These are phyloP conservation scores for Pygmarrhopalites habei DNA, from an alignment of 1,140 invertebrate species.

Conservation along the genomic window DNA sequence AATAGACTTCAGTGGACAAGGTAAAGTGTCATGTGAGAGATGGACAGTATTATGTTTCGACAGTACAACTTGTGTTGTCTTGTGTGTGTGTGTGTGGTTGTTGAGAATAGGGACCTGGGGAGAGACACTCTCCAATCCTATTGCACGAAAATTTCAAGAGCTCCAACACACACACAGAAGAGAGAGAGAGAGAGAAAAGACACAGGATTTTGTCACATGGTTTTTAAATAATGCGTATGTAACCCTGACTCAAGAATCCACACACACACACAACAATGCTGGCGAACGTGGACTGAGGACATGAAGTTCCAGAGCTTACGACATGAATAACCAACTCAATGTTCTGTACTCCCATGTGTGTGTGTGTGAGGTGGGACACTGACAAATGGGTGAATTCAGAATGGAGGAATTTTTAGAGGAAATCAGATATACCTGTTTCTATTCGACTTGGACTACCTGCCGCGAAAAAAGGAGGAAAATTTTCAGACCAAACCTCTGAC, in stretches of 20 bases:
- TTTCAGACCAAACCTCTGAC: neutral
- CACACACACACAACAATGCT: neutral
- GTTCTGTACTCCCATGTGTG: too few relatives aligned
- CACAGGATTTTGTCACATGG: too few relatives aligned
- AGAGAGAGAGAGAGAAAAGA: too few relatives aligned
- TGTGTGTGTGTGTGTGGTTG: too few relatives aligned
- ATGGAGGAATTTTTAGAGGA: slow-evolving; percentile 20
- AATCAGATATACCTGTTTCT: slow-evolving; percentile 23
- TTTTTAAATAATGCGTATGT: too few relatives aligned
- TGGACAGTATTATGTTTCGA: slow-evolving; percentile 1
- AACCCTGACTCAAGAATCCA: too few relatives aligned
- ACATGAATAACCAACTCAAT: slow-evolving; percentile 7
- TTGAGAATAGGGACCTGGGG: too few relatives aligned
- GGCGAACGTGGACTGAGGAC: neutral
- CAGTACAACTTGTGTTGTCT: neutral
- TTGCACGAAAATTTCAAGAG: too few relatives aligned
- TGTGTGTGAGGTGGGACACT: slow-evolving; percentile 17
- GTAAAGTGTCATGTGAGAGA: too few relatives aligned
- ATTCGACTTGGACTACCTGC: slow-evolving; percentile 10
- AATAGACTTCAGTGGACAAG: too few relatives aligned
- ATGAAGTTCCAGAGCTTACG: neutral
- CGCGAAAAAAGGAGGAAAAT: slow-evolving; percentile 11
- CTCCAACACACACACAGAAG: too few relatives aligned
- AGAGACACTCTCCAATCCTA: too few relatives aligned
- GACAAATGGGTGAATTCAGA: slow-evolving; percentile 24